Evolutionary conservation across 2,888 invertebrate species (phyloP).

Genomic region (Andricus quercusramuli): DNA sequence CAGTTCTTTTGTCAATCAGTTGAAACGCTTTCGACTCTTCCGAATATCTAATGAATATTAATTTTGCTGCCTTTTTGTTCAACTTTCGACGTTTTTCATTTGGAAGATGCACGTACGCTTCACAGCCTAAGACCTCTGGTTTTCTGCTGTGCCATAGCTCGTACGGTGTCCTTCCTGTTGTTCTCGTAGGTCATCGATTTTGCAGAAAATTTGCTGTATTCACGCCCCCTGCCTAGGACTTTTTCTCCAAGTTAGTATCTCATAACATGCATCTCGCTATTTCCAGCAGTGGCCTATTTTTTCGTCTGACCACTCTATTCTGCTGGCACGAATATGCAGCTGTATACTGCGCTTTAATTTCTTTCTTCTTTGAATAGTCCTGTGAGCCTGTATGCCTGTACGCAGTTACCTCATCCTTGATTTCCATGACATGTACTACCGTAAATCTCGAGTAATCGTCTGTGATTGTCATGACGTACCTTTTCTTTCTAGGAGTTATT

Average conservation of each 20-base stretch:
- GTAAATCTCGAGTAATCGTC: conserved; percentile 67
- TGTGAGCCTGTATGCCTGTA: conserved; percentile 40
- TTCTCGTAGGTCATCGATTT: conserved; percentile 52
- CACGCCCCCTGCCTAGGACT: too few relatives aligned
- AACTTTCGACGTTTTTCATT: conserved; percentile 17
- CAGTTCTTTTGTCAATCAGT: too few relatives aligned
- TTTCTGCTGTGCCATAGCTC: conserved; percentile 55
- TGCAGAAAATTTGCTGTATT: too few relatives aligned
- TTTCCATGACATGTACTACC: not conserved
- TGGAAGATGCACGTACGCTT: conserved; percentile 52
- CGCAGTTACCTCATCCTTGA: too few relatives aligned
- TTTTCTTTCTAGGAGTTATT: conserved; percentile 55
- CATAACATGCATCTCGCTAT: too few relatives aligned
- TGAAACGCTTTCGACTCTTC: not conserved
- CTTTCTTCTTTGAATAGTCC: conserved; percentile 56
- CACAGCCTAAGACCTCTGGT: conserved; percentile 58
- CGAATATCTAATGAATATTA: not conserved
- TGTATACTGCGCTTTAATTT: conserved; percentile 59
- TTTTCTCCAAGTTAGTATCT: too few relatives aligned
- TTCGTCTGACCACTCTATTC: too few relatives aligned
- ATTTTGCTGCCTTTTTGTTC: not conserved
- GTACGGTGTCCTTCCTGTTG: conserved; percentile 52
- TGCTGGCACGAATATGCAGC: not conserved
- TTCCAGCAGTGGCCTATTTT: too few relatives aligned
- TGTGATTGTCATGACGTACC: conserved; percentile 45